A percentile compares a stretch with the other conserved stretches of the same genome.
Evolutionary conservation across 1,140 invertebrate genomes (phyloP).

Genomic region (Rhyacophila brunnea): DNA sequence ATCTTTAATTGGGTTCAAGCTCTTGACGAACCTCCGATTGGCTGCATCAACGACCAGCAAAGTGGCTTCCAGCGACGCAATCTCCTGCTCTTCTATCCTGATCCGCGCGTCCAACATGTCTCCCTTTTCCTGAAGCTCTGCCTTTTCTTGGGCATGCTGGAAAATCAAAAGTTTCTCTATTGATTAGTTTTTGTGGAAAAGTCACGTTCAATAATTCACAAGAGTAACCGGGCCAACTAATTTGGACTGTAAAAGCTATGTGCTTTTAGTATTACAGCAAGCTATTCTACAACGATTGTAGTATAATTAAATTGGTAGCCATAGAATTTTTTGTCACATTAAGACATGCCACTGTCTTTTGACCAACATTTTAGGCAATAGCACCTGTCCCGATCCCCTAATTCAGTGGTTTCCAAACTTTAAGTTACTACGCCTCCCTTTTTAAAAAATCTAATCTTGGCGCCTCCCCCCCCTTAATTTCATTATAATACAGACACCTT

Average conservation of each 20-base stretch:
- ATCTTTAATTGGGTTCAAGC: constrained; percentile 52
- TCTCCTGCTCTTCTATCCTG: constrained; percentile 66
- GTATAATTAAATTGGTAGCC: background rate
- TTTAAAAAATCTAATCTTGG: too few species aligned
- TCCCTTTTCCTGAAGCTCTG: constrained; percentile 66
- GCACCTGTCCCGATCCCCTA: too few species aligned
- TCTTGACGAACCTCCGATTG: constrained; percentile 62
- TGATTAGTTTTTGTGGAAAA: too few species aligned
- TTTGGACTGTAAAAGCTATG: background rate
- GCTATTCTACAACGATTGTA: too few species aligned
- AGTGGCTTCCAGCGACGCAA: constrained; percentile 73
- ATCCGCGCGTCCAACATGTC: constrained; percentile 67
- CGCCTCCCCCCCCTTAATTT: too few species aligned
- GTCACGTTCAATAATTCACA: background rate
- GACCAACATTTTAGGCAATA: too few species aligned
- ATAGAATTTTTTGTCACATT: background rate
- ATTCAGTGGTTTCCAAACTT: too few species aligned
- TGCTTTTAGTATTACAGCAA: too few species aligned
- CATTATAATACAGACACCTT: too few species aligned
- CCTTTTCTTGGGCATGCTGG: constrained; percentile 64
- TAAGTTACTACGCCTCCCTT: too few species aligned
- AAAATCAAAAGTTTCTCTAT: background rate
- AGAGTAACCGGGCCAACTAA: background rate
- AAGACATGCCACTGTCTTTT: too few species aligned
- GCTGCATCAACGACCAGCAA: constrained; percentile 65